Evolutionary conservation across 2,113 vertebrate species (phyloP).

Genomic region (Stigmatopora argus): DNA sequence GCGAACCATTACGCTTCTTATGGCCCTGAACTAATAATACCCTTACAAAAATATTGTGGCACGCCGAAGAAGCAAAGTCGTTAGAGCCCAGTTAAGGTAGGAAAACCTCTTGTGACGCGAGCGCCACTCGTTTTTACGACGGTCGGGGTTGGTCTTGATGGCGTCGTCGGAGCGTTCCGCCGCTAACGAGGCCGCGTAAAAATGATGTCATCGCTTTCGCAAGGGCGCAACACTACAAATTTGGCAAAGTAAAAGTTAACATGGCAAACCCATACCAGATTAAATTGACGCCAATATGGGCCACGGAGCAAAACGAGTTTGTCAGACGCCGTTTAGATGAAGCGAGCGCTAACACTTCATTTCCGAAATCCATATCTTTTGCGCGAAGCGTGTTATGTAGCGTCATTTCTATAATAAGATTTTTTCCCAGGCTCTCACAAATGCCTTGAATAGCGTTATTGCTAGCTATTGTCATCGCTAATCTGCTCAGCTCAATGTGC

Average conservation of each 20-base stretch:
- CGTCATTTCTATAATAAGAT: background rate
- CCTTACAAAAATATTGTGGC: slow-evolving; percentile 3
- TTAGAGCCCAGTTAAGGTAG: background rate
- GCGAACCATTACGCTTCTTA: slow-evolving; percentile 3
- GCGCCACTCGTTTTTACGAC: no score
- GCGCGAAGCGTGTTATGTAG: background rate
- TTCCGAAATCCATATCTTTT: background rate
- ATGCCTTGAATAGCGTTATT: background rate
- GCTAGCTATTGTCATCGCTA: slow-evolving; percentile 14
- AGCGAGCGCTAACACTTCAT: background rate
- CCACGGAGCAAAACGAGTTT: no score
- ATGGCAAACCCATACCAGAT: no score
- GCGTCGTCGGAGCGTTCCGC: no score
- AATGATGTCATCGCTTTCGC: no score
- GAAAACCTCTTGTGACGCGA: background rate
- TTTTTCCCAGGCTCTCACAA: background rate
- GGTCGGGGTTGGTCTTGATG: no score
- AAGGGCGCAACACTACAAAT: no score
- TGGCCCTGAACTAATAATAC: slow-evolving; percentile 1
- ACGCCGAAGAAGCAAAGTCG: slow-evolving; percentile 1
- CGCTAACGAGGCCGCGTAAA: no score
- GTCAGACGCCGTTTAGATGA: no score
- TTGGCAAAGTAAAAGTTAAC: no score
- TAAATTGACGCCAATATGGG: no score
- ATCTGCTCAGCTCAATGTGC: slow-evolving; percentile 8